phyloP scores from a whole-genome alignment of 2,113 vertebrate genomes.

The Fulica atra region DNA sequence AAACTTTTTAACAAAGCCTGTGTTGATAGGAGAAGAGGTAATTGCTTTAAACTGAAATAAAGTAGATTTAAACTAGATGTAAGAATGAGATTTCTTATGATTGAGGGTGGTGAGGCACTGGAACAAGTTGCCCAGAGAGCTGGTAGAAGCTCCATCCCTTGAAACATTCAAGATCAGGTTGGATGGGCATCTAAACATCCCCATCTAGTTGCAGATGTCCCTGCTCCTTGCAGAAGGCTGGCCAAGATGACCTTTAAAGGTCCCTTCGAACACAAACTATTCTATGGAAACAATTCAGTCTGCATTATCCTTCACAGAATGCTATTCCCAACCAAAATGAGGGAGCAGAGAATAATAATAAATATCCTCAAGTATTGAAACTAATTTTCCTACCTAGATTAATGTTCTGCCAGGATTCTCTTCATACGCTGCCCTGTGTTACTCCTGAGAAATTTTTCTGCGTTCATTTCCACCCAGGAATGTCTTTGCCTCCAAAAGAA shows the following conservation, averaged over 20 bases:
- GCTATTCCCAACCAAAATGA: neutral
- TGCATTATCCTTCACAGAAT: neutral
- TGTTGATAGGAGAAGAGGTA: neutral
- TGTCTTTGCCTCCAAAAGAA: constrained; percentile 17
- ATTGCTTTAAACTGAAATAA: neutral
- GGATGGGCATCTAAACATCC: fast-evolving
- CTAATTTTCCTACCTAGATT: constrained; percentile 5
- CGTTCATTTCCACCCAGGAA: neutral
- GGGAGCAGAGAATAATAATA: neutral
- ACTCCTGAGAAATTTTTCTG: neutral
- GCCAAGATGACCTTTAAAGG: neutral
- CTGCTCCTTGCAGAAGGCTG: neutral
- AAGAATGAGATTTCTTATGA: neutral
- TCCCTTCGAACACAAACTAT: neutral
- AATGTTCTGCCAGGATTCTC: neutral
- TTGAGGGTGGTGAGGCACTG: neutral
- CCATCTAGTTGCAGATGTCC: neutral
- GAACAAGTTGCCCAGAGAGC: neutral
- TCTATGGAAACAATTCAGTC: neutral
- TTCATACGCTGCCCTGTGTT: neutral
- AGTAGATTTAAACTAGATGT: neutral
- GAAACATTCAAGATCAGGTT: neutral
- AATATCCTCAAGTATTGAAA: constrained; percentile 2
- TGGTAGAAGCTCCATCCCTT: neutral
- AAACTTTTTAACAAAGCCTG: neutral